Percentiles rank a stretch among this genome's conserved stretches.
Conservation (phyloP, 2,888 invertebrate genomes). For the Shargacucullia verbasci region DNA sequence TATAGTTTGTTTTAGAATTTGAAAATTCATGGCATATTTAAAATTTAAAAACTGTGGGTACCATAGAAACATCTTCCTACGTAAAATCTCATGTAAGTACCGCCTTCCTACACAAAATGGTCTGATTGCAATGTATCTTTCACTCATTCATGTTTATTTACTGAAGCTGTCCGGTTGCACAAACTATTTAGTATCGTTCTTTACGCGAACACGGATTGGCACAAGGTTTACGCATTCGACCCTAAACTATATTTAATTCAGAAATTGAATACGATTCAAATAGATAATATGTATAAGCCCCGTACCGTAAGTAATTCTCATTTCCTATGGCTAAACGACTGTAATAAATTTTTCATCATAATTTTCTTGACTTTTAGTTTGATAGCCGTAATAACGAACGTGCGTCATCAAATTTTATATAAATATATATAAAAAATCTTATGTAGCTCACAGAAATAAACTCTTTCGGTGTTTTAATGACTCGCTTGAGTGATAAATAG, state of each 20-base stretch:
- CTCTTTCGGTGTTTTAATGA: conserved; percentile 71
- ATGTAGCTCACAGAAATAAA: conserved; percentile 72
- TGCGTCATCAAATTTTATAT: conserved; percentile 77
- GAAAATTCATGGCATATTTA: too few relatives aligned
- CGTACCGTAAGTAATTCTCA: conserved; percentile 35
- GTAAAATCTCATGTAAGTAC: too few relatives aligned
- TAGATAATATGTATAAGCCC: conserved; percentile 20
- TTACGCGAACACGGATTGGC: conserved; percentile 25
- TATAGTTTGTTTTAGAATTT: too few relatives aligned
- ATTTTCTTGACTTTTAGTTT: conserved; percentile 65
- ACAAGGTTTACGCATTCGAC: conserved; percentile 40
- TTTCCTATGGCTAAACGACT: conserved; percentile 59
- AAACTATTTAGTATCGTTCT: conserved; percentile 25
- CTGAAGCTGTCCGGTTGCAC: conserved; percentile 26
- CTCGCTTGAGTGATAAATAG: conserved; percentile 67
- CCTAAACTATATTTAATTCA: conserved; percentile 40
- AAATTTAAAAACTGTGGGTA: too few relatives aligned
- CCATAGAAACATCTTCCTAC: too few relatives aligned
- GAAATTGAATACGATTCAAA: conserved; percentile 13
- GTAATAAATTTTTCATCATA: conserved; percentile 72
- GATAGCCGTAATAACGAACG: conserved; percentile 67
- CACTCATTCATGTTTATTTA: conserved; percentile 50
- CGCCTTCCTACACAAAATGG: too few relatives aligned
- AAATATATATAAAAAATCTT: conserved; percentile 67
- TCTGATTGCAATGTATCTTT: conserved; percentile 35